Evolutionary conservation across 2,113 vertebrate species (phyloP).

Genomic region (Noctilio leporinus): DNA sequence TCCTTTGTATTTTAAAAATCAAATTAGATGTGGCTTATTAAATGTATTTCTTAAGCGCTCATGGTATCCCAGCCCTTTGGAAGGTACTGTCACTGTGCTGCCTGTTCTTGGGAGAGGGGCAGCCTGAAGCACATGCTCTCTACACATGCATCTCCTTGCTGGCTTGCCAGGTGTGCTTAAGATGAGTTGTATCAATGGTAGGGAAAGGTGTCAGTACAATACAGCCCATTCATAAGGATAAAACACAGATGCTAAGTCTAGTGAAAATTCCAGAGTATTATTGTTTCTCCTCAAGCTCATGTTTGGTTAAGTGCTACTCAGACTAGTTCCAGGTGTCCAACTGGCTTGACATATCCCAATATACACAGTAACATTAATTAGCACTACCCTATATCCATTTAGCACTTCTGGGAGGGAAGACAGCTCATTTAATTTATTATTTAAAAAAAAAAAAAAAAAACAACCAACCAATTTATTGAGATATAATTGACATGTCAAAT

Average conservation of each 20-base stretch:
- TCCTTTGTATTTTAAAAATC: not conserved
- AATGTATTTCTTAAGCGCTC: not conserved
- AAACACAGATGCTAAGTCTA: not conserved
- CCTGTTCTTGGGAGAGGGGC: not conserved
- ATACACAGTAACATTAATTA: constrained; percentile 3
- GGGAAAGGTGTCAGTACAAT: not conserved
- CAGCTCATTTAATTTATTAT: not conserved
- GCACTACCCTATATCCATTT: not conserved
- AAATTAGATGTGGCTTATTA: not conserved
- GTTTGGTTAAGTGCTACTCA: not conserved
- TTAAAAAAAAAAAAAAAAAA: too few species aligned
- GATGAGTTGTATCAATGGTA: not conserved
- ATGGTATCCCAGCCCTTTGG: not conserved
- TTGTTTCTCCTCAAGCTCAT: not conserved
- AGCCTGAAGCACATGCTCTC: not conserved
- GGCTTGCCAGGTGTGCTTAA: not conserved
- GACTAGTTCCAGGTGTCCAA: not conserved
- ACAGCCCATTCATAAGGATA: not conserved
- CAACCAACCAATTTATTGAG: not conserved
- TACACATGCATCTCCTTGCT: not conserved
- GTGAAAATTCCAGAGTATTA: not conserved
- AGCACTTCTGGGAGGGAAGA: not conserved
- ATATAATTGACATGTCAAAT: not conserved
- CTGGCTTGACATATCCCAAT: not conserved
- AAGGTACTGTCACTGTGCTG: not conserved